Evolutionary conservation across 2,113 vertebrate genomes (phyloP).

Genomic region (Pseudopipra pipra): DNA sequence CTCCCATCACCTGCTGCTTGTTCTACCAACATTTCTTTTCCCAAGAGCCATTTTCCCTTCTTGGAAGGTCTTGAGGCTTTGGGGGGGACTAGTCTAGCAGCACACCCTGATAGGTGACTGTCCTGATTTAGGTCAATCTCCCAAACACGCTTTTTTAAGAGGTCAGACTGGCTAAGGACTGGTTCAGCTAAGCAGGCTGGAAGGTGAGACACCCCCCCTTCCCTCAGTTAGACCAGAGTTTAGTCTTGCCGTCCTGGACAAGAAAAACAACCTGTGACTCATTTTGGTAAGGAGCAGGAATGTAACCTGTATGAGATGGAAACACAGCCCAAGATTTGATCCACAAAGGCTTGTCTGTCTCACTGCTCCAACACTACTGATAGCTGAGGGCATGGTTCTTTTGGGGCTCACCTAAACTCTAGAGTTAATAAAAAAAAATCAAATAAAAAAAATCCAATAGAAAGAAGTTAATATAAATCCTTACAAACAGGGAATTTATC

Average conservation of each 20-base stretch:
- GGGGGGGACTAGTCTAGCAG: background rate
- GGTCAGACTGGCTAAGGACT: background rate
- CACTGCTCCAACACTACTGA: background rate
- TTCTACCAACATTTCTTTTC: background rate
- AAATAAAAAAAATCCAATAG: too few species aligned
- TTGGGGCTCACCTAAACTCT: background rate
- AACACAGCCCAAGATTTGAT: background rate
- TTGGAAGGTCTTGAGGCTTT: background rate
- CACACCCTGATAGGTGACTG: background rate
- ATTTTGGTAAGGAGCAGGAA: background rate
- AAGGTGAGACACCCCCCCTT: background rate
- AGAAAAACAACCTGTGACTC: background rate
- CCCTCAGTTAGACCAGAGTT: background rate
- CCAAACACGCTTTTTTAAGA: background rate
- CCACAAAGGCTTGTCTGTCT: background rate
- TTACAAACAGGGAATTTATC: background rate
- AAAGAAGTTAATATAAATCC: background rate
- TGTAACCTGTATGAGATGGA: background rate
- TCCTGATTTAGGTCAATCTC: background rate
- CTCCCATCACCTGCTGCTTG: background rate
- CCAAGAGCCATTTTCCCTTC: background rate
- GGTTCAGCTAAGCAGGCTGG: background rate
- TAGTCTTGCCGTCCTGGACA: background rate
- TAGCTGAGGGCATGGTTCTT: background rate
- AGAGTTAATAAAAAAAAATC: background rate